These are phyloP conservation scores for Leptinotarsa texana DNA, from an alignment of 1,140 invertebrate species.

Conservation along the genomic window DNA sequence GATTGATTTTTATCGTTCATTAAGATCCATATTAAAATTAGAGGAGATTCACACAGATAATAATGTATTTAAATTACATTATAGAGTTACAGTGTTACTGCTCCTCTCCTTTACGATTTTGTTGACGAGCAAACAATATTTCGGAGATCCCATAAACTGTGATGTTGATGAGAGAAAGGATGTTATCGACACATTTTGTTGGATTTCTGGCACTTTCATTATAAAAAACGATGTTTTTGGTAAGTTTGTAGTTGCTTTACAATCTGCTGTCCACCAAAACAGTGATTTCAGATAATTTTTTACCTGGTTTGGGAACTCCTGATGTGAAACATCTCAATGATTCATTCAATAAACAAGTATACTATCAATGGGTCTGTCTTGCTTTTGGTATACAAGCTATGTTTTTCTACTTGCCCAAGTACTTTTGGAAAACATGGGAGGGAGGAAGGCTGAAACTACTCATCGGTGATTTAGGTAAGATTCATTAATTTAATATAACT, in stretches of 20 bases:
- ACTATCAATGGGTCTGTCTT: slow-evolving; percentile 90
- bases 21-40: slow-evolving; percentile 59
- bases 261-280: not conserved
- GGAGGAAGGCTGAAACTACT: slow-evolving; percentile 63
- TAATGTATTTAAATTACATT: slow-evolving; percentile 69
- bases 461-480: slow-evolving; percentile 57
- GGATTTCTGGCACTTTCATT: slow-evolving; percentile 77
- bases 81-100: slow-evolving; percentile 68
- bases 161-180: slow-evolving; percentile 61
- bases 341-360: slow-evolving; percentile 61
- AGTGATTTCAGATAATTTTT: slow-evolving; percentile 14
- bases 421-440: slow-evolving; percentile 79
- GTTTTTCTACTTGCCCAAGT: slow-evolving; percentile 74
- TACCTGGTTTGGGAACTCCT: slow-evolving; percentile 23
- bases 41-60: slow-evolving; percentile 69
- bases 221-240: slow-evolving; percentile 57
- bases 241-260: slow-evolving; percentile 41
- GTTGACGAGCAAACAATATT: slow-evolving; percentile 72
- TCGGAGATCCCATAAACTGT: slow-evolving; percentile 72
- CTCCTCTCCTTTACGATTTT: slow-evolving; percentile 68
- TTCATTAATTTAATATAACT: not conserved
- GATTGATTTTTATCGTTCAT: slow-evolving; percentile 48
- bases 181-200: slow-evolving; percentile 74
- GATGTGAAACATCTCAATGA: not conserved
- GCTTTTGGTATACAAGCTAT: slow-evolving; percentile 79